Percentiles rank a stretch among this genome's conserved stretches.
These are phyloP conservation scores for Prorops nasuta DNA, from an alignment of 1,140 invertebrate species.

Conservation along the genomic window DNA sequence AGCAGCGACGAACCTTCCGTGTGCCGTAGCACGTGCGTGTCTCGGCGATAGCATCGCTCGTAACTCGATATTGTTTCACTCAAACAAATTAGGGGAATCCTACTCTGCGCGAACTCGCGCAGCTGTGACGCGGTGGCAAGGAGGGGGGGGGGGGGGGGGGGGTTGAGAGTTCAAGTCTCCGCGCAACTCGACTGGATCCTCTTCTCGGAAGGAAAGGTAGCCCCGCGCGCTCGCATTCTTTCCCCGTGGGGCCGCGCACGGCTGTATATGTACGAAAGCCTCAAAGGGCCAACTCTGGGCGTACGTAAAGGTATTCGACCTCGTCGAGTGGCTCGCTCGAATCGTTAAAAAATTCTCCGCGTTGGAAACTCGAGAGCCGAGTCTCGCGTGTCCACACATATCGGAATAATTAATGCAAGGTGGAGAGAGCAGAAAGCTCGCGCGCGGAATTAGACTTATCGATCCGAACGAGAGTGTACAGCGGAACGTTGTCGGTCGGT, in stretches of 20 bases:
- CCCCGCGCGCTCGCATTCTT: not conserved
- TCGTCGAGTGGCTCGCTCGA: too few species aligned
- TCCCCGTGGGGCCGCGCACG: too few species aligned
- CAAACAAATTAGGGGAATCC: conserved; percentile 53
- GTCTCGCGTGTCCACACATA: too few species aligned
- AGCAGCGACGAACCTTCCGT: conserved; percentile 42
- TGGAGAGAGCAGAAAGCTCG: too few species aligned
- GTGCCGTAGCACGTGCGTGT: conserved; percentile 48
- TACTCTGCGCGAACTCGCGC: conserved; percentile 22
- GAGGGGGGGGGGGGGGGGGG: conserved; percentile 26
- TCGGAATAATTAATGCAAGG: too few species aligned
- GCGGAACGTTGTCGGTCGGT: too few species aligned
- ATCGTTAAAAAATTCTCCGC: too few species aligned
- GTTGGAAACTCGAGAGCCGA: too few species aligned
- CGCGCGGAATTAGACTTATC: too few species aligned
- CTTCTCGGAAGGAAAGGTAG: conserved; percentile 33
- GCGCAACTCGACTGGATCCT: conserved; percentile 34
- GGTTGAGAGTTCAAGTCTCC: conserved; percentile 13
- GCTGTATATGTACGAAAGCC: not conserved
- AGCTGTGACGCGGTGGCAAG: not conserved
- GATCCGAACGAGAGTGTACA: too few species aligned
- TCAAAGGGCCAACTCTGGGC: not conserved
- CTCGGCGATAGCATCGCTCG: conserved; percentile 46
- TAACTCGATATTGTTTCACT: conserved; percentile 57
- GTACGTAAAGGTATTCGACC: not conserved